Conservation (phyloP, 2,113 vertebrate species). For the Rousettus leschenaultii region DNA sequence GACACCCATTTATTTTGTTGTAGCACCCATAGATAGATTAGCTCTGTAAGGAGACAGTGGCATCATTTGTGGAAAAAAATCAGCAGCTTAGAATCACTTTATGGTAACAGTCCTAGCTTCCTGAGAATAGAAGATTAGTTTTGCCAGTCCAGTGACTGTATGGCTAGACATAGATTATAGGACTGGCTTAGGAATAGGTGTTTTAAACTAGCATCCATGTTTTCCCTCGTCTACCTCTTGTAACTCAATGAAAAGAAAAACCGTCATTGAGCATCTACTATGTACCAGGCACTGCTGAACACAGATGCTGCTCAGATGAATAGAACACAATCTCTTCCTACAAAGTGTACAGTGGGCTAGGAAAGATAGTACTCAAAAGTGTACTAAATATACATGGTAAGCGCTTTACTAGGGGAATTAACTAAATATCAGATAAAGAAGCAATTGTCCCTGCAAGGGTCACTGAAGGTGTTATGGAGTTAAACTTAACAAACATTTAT, state of each 20-base stretch:
- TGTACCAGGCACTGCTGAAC: not conserved
- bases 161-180: not conserved
- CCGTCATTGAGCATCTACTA: not conserved
- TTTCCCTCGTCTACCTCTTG: not conserved
- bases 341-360: not conserved
- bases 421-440: not conserved
- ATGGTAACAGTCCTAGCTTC: not conserved
- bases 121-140: not conserved
- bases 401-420: not conserved
- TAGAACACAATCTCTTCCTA: not conserved
- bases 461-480: not conserved
- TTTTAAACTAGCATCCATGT: not conserved
- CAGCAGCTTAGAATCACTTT: slow-evolving; percentile 26
- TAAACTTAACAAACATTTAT: slow-evolving; percentile 13
- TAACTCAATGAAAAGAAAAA: slow-evolving; percentile 22
- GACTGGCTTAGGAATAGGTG: not conserved
- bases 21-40: slow-evolving; percentile 21
- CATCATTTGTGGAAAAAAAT: slow-evolving; percentile 49
- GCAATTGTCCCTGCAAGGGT: not conserved
- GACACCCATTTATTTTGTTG: slow-evolving; percentile 46
- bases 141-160: not conserved
- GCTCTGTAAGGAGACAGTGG: not conserved
- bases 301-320: not conserved
- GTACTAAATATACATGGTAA: not conserved
- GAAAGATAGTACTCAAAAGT: slow-evolving; percentile 10